These are phyloP conservation scores for Platysternon megacephalum DNA, from an alignment of 2,113 vertebrate genomes.

Conservation along the genomic window DNA sequence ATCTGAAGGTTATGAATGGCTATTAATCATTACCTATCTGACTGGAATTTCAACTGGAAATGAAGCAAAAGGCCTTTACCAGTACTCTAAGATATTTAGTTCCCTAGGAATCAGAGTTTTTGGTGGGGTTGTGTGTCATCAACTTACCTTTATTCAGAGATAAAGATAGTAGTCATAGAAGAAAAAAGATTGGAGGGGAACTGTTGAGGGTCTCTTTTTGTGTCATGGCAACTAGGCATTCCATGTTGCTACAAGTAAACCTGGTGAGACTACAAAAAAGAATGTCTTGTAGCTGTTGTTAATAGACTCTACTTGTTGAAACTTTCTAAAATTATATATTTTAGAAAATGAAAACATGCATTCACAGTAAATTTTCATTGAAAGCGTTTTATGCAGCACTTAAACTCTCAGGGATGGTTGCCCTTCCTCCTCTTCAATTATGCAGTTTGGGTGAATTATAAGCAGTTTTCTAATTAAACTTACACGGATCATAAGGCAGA, in stretches of 20 bases:
- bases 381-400: slow-evolving; percentile 52
- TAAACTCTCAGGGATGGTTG: slow-evolving; percentile 42
- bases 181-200: background rate
- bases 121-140: background rate
- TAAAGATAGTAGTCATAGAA: background rate
- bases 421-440: slow-evolving; percentile 60
- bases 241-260: background rate
- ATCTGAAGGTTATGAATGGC: background rate
- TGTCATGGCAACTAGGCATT: background rate
- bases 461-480: slow-evolving; percentile 76
- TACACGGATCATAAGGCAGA: slow-evolving; percentile 53
- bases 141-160: background rate
- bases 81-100: background rate
- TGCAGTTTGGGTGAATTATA: slow-evolving; percentile 54
- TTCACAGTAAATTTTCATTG: slow-evolving; percentile 56
- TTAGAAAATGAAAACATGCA: slow-evolving; percentile 24
- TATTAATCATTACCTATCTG: background rate
- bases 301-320: background rate
- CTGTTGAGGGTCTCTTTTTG: background rate
- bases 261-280: background rate
- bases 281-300: background rate
- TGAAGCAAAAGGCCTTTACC: background rate
- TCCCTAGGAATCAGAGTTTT: background rate
- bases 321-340: slow-evolving; percentile 10
- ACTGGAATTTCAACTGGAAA: rapidly evolving